Base-by-base conservation (phyloP, 2,888 invertebrate genomes). In the Busseola fusca region DNA sequence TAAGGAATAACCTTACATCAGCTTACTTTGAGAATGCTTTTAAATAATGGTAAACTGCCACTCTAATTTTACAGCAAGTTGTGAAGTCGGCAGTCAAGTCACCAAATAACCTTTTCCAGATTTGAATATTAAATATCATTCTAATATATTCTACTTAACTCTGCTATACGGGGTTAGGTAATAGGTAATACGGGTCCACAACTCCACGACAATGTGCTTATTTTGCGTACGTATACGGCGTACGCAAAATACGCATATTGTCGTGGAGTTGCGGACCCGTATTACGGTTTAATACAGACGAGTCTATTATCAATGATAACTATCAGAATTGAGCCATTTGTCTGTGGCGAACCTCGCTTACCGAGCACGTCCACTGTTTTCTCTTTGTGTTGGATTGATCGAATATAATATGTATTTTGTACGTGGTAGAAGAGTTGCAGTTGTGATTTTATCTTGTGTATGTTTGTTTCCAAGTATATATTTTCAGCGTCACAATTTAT, bases 291-390 rank as follows among this genome's bases (percentile, higher is more conserved):
- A 69, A 48, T 30, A 57, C 37, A 69, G 74, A 30, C 57, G 72
- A 78, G 82, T 84, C 85, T 82, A 87, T 88, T 88, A 87, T 84
- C 81, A 80, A 85, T 78, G 79, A 77, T 76, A 78, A 80, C 76
- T 54, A 76, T 78, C 80, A 79, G 84, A 86, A 89, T 88, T 82
- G 87, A 84, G 83, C 86, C 87, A 89, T 91, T 91, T 89, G 87
- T 90, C 87, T 86, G 82, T 62, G 68, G 76, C 25, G n/a, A 80
- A 45, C 68, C 81, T 72, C 75, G 73, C 71, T 70, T 65, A 45
- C 74, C 82, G 76, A 79, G 68, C 68, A 48, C 64, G 65, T 64
- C 69, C 52, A 69, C 67, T 71, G 69, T 76, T 72, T 72, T 69
- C 78, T 78, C 83, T 85, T 84, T 84, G 82, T 84, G 78, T 76